Evolutionary conservation across 2,888 invertebrate species (phyloP), one percentile per base, ranked within the genome.

Genomic region (Limnephilus lunatus): DNA sequence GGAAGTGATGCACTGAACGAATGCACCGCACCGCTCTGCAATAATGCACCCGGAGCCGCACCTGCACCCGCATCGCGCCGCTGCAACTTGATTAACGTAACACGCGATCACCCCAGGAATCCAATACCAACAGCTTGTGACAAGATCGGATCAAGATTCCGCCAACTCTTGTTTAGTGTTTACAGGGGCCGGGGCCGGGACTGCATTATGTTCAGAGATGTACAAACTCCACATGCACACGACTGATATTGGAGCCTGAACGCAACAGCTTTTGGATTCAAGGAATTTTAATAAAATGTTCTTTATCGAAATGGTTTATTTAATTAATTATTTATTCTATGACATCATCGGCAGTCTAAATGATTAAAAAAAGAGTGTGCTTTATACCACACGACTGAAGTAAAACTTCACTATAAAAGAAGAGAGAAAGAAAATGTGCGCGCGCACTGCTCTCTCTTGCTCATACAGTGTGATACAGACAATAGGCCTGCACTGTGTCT

Each of bases 21-120:
- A 44, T 31, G 90, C 91, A 90, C 91, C 90, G 90, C 81, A 31
- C 91, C 90, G 90, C 81, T 15, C 48, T 30, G 86, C 86, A 44
- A 48, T 86, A 48, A 48, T 68, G 86, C 91, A 35, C 68, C 68
- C 68, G 68, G 25, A 68, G 25, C 68, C 68, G 90, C 92, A 92
- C 92, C 92, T 92, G 92, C 91, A 89, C 92, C 92, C 92, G 92
- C 92, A 92, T 92, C 92, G 90, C 80, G 90, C 53, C 15, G 83
- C 91, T 91, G 91, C 91, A 87, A 91, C 92, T 87, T 90, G 90
- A 81, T 85, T 48, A 30, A 48, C 53, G 85, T 86, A 86, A 68
- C 87, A 87, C 87, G 87, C 87, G 87, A 87, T 87, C 87, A 68
- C 87, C 53, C 87, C 87, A 87, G 87, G 87, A 68, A 87, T 87